phyloP scores from a whole-genome alignment of 2,797 vertebrate genomes.

The Cyprinella venusta region DNA sequence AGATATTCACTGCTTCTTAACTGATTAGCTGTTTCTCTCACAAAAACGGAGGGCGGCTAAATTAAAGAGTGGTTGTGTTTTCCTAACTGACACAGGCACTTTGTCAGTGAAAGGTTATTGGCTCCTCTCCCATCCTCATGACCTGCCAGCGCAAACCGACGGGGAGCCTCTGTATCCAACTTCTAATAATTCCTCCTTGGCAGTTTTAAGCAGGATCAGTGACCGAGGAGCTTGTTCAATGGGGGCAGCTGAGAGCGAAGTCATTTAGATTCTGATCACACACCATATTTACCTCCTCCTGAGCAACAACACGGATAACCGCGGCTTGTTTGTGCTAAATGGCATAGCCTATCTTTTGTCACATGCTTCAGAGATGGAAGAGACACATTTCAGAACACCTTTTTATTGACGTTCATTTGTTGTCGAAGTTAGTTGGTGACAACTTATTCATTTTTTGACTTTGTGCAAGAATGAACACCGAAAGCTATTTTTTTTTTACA shows the following conservation, averaged over 20 bases:
- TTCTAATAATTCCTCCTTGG: constrained; percentile 48
- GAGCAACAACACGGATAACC: constrained; percentile 24
- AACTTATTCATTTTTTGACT: neutral
- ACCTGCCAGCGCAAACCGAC: constrained; percentile 42
- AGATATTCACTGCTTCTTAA: constrained; percentile 55
- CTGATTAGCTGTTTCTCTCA: constrained; percentile 58
- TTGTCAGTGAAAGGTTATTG: constrained; percentile 59
- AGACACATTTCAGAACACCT: neutral
- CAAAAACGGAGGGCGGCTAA: constrained; percentile 40
- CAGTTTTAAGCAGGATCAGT: constrained; percentile 41
- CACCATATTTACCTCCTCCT: constrained; percentile 24
- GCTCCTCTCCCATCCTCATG: constrained; percentile 45
- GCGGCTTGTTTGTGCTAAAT: constrained; percentile 33
- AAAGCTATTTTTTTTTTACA: neutral
- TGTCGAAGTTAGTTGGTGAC: neutral
- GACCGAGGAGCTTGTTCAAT: constrained; percentile 57
- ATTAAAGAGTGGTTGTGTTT: constrained; percentile 58
- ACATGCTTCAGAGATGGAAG: neutral
- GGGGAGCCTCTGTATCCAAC: constrained; percentile 38
- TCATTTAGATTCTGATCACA: constrained; percentile 45
- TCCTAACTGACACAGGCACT: constrained; percentile 54
- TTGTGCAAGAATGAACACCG: neutral
- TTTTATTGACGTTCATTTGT: neutral
- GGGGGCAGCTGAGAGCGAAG: constrained; percentile 8
- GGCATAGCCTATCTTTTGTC: constrained; percentile 13